Evolutionary conservation across 1,140 invertebrate species (phyloP), one percentile per base, ranked within the genome.

Genomic region (Drosophila subpulchrella): DNA sequence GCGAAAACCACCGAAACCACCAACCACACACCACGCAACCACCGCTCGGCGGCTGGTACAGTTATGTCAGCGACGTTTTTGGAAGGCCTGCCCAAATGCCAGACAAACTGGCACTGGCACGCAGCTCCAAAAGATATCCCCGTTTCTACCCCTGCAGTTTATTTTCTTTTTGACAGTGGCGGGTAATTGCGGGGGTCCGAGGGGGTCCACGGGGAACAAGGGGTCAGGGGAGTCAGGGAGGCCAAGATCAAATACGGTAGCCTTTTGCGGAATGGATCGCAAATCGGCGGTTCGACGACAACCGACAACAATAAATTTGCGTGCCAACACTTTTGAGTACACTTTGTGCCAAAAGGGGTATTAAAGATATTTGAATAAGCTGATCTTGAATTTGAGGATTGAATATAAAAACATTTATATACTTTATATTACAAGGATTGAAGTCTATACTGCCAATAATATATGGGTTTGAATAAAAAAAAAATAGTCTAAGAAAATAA

Each of bases 21-120:
- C 30, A 54, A 36, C 70, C 73, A 75, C 73, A 76, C 75, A 76
- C 75, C 75, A 77, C 75, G 75, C 75, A 77, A 62, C 53, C 53
- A 32, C 41, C 32, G 27, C 20, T 39, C 24, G 20, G 32, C n/a
- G 41, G 54, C 17, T 61, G 79, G 84, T 86, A 86, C 83, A 86
- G 83, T 86, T 86, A 86, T 86, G 83, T 88, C 83, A 86, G 79
- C 75, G 79, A 86, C 84, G 80, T 76, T 86, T 86, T 86, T 86
- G 83, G 83, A 70, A 82, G 75, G 84, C 66, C 75, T 81, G 82
- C 70, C 81, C 81, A 83, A 84, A 84, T 82, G 79, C 62, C 83
- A 86, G 83, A 86, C 83, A 89, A 81, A 60, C 67, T 85, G 81
- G 81, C 83, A 86, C 78, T 76, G 65, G 83, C 83, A 88, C 59